Base-by-base conservation (phyloP, 2,888 invertebrate genomes). In the Trachelus tabidus region DNA sequence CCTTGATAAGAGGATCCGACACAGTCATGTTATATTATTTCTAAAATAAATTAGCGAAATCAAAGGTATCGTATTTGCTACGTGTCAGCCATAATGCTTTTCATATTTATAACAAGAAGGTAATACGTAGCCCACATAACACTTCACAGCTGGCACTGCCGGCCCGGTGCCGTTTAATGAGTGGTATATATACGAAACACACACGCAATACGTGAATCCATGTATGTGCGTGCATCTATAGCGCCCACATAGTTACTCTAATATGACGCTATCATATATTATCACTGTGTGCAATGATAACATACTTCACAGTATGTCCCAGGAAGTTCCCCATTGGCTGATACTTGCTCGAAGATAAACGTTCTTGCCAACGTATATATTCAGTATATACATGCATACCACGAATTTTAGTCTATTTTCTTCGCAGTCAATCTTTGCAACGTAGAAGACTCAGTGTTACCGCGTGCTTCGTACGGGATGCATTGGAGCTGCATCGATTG, bases 1-100 rank as follows among this genome's bases (percentile, higher is more conserved):
- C 93, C 89, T 93, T 94, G 82, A 94, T 89, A 81, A 94, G 90
- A 71, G 94, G 94, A 91, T 94, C 93, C 85, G 92, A 93, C 80
- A 94, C 93, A 85, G 94, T 93, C 94, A 94, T 94, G 79, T 86
- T 85, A 84, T 75, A 71, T 73, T 56, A 23, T 56, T 56, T 23
- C 2, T 56, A 9, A 4, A 40, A 15, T 23, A 56, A 56, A 23
- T 56, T 56, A 56, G 56, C 23, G 9, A 56, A 23, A 9, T 56
- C 23, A 56, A 6, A 56, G 56, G 9, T 56, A 56, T 23, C 2
- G 23, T 23, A 56, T 56, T 56, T 56, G 23, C 6, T 56, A 56
- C 9, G 56, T 56, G 56, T 6, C 56, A 56, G 56, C 23, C 56
- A 56, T 56, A 56, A 56, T 23, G 23, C 56, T 23, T 9, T 56